Evolutionary conservation across 2,888 invertebrate genomes (phyloP), one percentile per base, ranked within the genome.

Genomic region (Synanthedon myopaeformis): DNA sequence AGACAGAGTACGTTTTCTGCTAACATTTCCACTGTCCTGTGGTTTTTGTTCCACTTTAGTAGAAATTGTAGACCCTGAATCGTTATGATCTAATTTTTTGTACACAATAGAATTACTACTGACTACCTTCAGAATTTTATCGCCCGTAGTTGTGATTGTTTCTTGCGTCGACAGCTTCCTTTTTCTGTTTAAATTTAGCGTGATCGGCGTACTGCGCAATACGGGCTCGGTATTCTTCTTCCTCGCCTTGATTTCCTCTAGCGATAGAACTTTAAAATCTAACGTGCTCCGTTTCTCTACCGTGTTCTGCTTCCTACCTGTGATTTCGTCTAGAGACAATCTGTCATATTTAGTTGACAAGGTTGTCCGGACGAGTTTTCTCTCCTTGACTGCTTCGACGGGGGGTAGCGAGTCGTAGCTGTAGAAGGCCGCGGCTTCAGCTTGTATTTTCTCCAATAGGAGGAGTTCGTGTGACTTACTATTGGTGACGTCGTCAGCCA

Each of bases 401-500:
- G 3, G 67, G 5, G 72, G 67, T 52, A 81, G 76, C 52, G 81
- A 67, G 64, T 90, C 88, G 82, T 91, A 92, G 62, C 90, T 89
- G 80, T 92, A 93, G 81, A 89, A 91, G n/a, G 92, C 92, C 5
- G 92, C 93, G 1, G 92, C 89, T 70, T 92, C 92, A 0, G 91
- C 92, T 71, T 93, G 92, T 56, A 93, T 91, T 65, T 89, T 88
- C 79, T 92, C 92, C 53, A 93, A 81, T 51, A 91, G 89, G 58
- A 92, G 89, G 62, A 93, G 90, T 72, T 93, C 93, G 70, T 92
- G 89, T 0, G 92, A 91, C 83, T 92, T 92, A 58, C 89, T 80
- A 59, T 82, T 79, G 50, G 79, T 75, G 52, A 76, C 79, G 50
- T 81, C 83, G 28, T 74, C 59, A 58, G 82, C 77, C 55, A 72